phyloP scores from a whole-genome alignment of 2,113 vertebrate genomes.

The Pelvicachromis taeniatus region DNA sequence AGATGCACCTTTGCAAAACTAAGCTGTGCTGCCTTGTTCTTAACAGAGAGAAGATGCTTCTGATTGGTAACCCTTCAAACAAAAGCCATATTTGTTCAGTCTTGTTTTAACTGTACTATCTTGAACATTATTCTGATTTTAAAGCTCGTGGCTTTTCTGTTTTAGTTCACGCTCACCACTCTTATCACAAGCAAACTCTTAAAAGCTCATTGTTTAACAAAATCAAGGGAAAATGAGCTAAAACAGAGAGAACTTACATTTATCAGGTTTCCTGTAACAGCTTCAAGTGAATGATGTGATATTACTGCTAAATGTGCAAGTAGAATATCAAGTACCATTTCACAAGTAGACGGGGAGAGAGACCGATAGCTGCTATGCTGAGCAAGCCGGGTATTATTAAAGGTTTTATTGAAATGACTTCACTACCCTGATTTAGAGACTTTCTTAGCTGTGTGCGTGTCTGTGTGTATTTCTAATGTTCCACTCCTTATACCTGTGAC shows the following conservation, averaged over 20 bases:
- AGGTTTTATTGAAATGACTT: too few relatives aligned
- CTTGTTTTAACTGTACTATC: not conserved
- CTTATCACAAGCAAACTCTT: not conserved
- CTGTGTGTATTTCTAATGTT: not conserved
- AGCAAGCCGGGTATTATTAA: too few relatives aligned
- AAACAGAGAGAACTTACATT: not conserved
- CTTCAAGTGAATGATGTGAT: not conserved
- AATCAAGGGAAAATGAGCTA: not conserved
- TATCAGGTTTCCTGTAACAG: not conserved
- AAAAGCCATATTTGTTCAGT: not conserved
- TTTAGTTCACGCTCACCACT: not conserved
- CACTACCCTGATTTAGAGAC: too few relatives aligned
- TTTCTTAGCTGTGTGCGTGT: too few relatives aligned
- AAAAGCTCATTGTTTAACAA: not conserved
- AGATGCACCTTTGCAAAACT: not conserved
- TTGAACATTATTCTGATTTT: not conserved
- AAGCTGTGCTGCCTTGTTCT: not conserved
- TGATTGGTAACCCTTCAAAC: not conserved
- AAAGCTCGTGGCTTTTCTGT: not conserved
- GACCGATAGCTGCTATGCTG: too few relatives aligned
- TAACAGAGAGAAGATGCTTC: not conserved
- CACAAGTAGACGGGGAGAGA: too few relatives aligned
- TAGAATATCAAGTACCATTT: too few relatives aligned
- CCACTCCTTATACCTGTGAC: not conserved
- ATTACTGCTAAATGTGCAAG: not conserved